phyloP scores from a whole-genome alignment of 2,113 vertebrate species.

The Cebus imitator region DNA sequence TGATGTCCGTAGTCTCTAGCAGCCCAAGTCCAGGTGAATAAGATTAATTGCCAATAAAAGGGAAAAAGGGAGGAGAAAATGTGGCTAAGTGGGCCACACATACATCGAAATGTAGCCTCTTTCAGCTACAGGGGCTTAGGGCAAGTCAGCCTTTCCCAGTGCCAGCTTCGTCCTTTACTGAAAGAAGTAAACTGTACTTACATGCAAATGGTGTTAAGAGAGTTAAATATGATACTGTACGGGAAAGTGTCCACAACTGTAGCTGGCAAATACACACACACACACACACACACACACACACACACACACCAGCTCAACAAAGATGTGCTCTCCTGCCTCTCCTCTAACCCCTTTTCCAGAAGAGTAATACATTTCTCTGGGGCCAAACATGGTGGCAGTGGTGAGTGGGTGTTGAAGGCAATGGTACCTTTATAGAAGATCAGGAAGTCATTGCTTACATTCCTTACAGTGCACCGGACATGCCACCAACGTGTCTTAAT shows the following conservation, averaged over 20 bases:
- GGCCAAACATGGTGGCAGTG: too few species aligned
- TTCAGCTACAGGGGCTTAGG: not conserved
- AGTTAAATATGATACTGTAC: not conserved
- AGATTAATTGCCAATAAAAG: not conserved
- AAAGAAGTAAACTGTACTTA: not conserved
- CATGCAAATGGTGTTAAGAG: not conserved
- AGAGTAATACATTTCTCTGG: not conserved
- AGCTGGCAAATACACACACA: not conserved
- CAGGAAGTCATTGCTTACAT: not conserved
- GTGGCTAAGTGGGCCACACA: not conserved
- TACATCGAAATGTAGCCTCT: not conserved
- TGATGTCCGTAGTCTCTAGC: not conserved
- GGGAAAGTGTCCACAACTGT: not conserved
- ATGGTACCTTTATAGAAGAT: not conserved
- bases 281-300: too few species aligned
- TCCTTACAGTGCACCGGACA: not conserved
- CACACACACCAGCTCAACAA: not conserved
- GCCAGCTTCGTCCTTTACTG: not conserved
- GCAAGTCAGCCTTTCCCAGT: not conserved
- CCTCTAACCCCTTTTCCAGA: not conserved
- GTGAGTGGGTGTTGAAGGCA: not conserved
- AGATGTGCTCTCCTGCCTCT: not conserved
- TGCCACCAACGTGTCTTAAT: not conserved
- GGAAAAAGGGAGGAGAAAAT: not conserved
- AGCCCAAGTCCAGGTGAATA: slow-evolving; percentile 54